Percentiles rank a stretch among this genome's conserved stretches.
These are phyloP conservation scores for Stichopus chloronotus DNA, from an alignment of 35 echinoderm and acorn worm genomes.

Conservation along the genomic window DNA sequence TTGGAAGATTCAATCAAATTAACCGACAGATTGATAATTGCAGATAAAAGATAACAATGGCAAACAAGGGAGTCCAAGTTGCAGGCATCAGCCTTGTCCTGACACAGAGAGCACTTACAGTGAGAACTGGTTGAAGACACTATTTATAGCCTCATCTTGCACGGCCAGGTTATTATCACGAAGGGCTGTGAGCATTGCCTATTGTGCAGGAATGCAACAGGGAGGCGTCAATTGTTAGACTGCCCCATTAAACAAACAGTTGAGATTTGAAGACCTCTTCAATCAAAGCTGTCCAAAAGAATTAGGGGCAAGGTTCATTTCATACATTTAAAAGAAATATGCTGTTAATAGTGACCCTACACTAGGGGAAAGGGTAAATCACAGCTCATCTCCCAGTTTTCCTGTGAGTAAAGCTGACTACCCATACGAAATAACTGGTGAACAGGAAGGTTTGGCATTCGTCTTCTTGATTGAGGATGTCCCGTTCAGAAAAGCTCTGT, in stretches of 20 bases:
- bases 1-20: not conserved
- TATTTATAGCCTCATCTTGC: not conserved
- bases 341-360: conserved; percentile 12
- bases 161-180: not conserved
- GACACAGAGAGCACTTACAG: not conserved
- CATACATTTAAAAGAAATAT: not conserved
- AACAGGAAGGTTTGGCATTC: conserved; percentile 40
- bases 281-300: not conserved
- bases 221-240: not conserved
- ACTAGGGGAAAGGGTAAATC: conserved; percentile 54
- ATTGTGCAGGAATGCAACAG: not conserved
- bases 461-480: conserved; percentile 45
- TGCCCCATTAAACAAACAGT: not conserved
- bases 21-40: conserved; percentile 3
- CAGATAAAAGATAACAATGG: not conserved
- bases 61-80: not conserved
- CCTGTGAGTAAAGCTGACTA: conserved; percentile 59
- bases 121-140: not conserved
- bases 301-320: conserved; percentile 31
- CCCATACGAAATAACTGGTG: not conserved
- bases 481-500: not conserved
- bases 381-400: conserved; percentile 54
- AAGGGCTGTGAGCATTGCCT: not conserved
- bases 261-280: conserved; percentile 11
- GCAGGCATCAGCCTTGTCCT: not conserved